phyloP scores from a whole-genome alignment of 2,888 invertebrate species.

The Drosophila stalkeri region DNA sequence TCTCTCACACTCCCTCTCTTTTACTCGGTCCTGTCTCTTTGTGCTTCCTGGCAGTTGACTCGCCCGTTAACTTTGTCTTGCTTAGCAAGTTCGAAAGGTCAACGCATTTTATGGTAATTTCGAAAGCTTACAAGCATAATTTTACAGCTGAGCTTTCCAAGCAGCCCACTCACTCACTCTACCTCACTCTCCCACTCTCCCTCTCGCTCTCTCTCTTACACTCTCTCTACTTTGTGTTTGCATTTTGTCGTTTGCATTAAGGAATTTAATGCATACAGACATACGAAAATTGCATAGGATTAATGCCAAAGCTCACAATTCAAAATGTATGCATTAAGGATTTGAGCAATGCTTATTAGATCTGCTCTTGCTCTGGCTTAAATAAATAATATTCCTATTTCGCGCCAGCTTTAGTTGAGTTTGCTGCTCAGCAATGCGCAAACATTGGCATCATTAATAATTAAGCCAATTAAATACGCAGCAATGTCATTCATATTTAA shows the following conservation, averaged over 20 bases:
- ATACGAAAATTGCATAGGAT: constrained; percentile 39
- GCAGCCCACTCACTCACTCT: neutral
- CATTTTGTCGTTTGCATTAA: constrained; percentile 24
- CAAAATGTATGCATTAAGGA: constrained; percentile 30
- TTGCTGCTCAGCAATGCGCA: constrained; percentile 11
- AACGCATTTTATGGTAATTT: constrained; percentile 70
- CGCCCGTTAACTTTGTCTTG: constrained; percentile 32
- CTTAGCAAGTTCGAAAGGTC: constrained; percentile 59
- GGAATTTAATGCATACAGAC: constrained; percentile 49
- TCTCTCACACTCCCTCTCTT: neutral
- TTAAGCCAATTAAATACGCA: constrained; percentile 4
- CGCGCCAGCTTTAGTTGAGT: constrained; percentile 9
- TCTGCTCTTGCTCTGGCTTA: constrained; percentile 10
- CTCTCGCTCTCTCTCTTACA: neutral
- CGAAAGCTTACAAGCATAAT: constrained; percentile 66
- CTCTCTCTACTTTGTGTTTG: neutral
- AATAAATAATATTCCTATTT: constrained; percentile 41
- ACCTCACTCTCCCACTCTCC: neutral
- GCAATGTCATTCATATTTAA: neutral
- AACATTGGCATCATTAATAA: constrained; percentile 2
- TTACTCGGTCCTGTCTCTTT: neutral
- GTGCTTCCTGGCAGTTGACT: constrained; percentile 8
- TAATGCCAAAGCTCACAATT: constrained; percentile 35
- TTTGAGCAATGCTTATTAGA: constrained; percentile 28
- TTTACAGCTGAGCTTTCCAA: constrained; percentile 61